Base-by-base conservation (phyloP, 2,113 vertebrate genomes). In the Tylochromis polylepis region DNA sequence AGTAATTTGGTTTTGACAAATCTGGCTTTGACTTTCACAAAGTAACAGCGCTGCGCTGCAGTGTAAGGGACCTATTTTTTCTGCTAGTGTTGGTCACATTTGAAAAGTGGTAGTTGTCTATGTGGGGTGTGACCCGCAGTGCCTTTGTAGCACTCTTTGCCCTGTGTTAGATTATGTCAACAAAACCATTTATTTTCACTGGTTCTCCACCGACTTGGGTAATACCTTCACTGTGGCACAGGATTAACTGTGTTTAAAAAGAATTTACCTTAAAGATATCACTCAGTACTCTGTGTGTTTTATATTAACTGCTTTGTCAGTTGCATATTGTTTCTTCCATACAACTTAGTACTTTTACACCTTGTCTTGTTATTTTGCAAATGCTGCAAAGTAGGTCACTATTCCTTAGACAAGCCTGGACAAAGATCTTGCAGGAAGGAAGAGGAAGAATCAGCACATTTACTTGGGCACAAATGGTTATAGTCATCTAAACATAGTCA, bases 301-400 rank as follows among this genome's bases (percentile, higher is more conserved):
- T 56, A 67, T 70, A 34, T 79, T 31, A 62, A 57, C 53, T 16
- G 24, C 29, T 53, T 46, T 79, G 18, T 83, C 31, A 20, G 14
- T 27, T 18, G 27, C 8, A 5, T 59, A 75, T 60, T 83, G 72
- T 55, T 57, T 81, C 53, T 77, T 27, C 41, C 41, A 7, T 16
- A 41, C 18, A 59, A 14, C 6, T 11, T 60, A 9, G 29, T 53
- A 53, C 27, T 81, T 89, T 91, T 75, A 65, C 82, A 92, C 89
- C 67, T 87, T 55, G 51, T 56, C 51, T 60, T 75, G 70, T 88
- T 86, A 77, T 46, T 82, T 89, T 90, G 62, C 27, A 84, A 89
- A 83, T 36, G 57, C 70, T 59, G 46, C 51, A 87, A 87, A 91
- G 82, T 89, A 91, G 82, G 89, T 90, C 88, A 91, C 59, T 85